These are phyloP conservation scores for Drosophila prolongata DNA, from an alignment of 2,888 invertebrate species.

Conservation along the genomic window DNA sequence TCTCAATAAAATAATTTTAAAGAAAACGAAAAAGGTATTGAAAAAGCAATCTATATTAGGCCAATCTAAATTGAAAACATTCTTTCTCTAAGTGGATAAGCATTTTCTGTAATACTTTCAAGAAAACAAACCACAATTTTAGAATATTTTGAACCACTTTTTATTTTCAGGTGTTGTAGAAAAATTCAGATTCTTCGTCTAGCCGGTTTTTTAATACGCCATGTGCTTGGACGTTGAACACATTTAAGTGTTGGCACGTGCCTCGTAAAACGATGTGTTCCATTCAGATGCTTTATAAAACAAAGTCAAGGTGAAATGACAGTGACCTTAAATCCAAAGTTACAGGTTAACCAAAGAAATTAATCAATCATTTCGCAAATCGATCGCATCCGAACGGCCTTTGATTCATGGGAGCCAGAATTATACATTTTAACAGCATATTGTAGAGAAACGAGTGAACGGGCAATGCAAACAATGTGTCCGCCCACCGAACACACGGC, in stretches of 20 bases:
- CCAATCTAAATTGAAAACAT: no score
- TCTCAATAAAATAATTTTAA: no score
- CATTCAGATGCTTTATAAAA: slow-evolving; percentile 6
- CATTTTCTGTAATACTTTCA: no score
- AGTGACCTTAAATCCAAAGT: slow-evolving; percentile 34
- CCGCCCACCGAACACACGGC: slow-evolving; percentile 37
- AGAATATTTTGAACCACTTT: neutral
- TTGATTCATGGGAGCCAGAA: slow-evolving; percentile 42
- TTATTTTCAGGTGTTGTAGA: slow-evolving; percentile 14
- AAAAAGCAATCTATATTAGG: no score
- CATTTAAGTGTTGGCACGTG: slow-evolving; percentile 54
- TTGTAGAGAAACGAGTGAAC: slow-evolving; percentile 1
- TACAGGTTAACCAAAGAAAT: slow-evolving; percentile 57
- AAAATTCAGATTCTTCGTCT: slow-evolving; percentile 31
- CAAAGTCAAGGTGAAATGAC: slow-evolving; percentile 45
- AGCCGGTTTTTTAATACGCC: slow-evolving; percentile 34
- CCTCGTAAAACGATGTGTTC: slow-evolving; percentile 11
- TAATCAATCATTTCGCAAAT: slow-evolving; percentile 52
- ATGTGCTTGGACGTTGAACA: slow-evolving; percentile 39
- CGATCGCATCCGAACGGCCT: slow-evolving; percentile 12
- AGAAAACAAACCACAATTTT: neutral
- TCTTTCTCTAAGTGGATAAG: no score
- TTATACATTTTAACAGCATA: slow-evolving; percentile 22
- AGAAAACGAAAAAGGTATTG: no score
- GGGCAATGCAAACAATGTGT: slow-evolving; percentile 41